Conservation (phyloP, 2,113 vertebrate species). For the Protobothrops flavoviridis region DNA sequence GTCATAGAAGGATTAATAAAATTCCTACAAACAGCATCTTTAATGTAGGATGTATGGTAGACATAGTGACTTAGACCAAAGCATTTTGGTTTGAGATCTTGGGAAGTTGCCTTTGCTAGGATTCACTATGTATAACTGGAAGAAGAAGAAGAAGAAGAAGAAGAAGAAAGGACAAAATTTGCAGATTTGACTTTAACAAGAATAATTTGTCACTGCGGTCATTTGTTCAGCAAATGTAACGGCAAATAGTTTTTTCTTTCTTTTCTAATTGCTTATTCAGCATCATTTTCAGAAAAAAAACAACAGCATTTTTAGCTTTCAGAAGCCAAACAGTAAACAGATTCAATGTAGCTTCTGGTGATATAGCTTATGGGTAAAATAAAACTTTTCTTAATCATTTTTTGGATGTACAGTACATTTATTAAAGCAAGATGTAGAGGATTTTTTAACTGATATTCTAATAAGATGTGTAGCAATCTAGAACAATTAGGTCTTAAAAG, state of each 20-base stretch:
- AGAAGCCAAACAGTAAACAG: constrained; percentile 22
- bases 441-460: constrained; percentile 43
- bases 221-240: constrained; percentile 14
- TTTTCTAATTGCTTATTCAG: constrained; percentile 15
- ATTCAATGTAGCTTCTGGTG: constrained; percentile 27
- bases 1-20: constrained; percentile 47
- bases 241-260: neutral
- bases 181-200: constrained; percentile 39
- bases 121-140: constrained; percentile 58
- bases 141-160: constrained; percentile 32
- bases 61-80: constrained; percentile 47
- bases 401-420: constrained; percentile 47
- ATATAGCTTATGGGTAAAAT: constrained; percentile 17
- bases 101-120: constrained; percentile 48
- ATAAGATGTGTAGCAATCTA: constrained; percentile 32
- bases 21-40: constrained; percentile 51
- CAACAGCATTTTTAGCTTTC: constrained; percentile 30
- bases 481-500: constrained; percentile 54
- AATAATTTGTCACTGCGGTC: constrained; percentile 28
- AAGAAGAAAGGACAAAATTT: constrained; percentile 8
- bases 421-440: constrained; percentile 52
- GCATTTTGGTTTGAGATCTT: constrained; percentile 40
- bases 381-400: constrained; percentile 42
- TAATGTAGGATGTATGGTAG: constrained; percentile 34
- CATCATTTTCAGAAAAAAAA: constrained; percentile 17